Base-by-base conservation (phyloP, 2,888 invertebrate genomes). In the Diachrysia chrysitis region DNA sequence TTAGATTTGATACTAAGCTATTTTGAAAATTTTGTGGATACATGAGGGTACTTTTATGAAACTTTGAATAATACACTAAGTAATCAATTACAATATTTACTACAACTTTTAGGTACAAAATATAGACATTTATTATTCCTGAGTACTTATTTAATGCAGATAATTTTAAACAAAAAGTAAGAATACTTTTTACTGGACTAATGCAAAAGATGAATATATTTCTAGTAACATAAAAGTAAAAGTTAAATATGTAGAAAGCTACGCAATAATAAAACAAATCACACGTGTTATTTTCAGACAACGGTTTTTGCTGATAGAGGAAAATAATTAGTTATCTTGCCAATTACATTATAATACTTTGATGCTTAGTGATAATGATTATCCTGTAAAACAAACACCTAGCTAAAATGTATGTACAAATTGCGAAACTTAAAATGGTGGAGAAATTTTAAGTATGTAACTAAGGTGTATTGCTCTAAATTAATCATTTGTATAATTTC, bases 351-450 rank as follows among this genome's bases (percentile, higher is more conserved):
- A 2, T 32, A 51, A 32, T 6, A 16, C 12, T 32, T 32, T 19
- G 17, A 7, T 16, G 17, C 29, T 10, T 35, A 25, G n/a, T 14
- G 59, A 17, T 56, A 21, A 46, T 46, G 56, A 29, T n/a, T 56
- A 56, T 29, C 25, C 23, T 46, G 37, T 37, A 29, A 12, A 48
- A 62, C 53, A 66, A 51, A 48, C 53, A 51, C 48, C 42, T 42
- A 42, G 6, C 10, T 19, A 56, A 55, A 61, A 37, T 69, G 57
- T 55, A 63, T 58, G 53, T 73, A 42, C 42, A 73, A 58, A 76
- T 76, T 80, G 76, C 72, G 93, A 94, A 81, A 84, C 78, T 7
- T 81, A 86, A 85, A 79, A 85, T 83, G 84, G 85, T 78, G 83
- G 82, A 74, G 71, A 68, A 69, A 71, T 76, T 69, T 63, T 53